Base-by-base conservation (phyloP, 2,797 vertebrate genomes). In the Microctenopoma lineatum region DNA sequence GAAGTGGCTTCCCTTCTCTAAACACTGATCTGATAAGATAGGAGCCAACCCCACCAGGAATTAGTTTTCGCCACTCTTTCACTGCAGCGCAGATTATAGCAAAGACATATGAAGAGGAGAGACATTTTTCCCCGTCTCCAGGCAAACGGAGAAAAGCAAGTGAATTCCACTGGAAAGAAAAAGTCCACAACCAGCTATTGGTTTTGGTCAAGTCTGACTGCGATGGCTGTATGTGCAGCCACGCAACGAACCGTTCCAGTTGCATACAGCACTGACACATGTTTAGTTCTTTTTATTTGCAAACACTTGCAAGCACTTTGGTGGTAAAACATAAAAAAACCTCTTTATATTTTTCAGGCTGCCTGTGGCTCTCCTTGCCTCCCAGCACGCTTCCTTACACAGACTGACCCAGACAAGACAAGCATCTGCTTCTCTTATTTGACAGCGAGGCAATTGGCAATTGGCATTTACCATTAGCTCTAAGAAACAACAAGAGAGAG, bases 11-110 rank as follows among this genome's bases (percentile, higher is more conserved):
- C 78, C 75, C 75, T 83, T 81, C 86, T 89, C 81, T 64, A 83
- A 85, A 92, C 86, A 85, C 81, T 82, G 81, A 91, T 91, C 84
- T 84, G 87, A 90, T 89, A 84, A 87, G 90, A 87, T 84, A 81
- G 79, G 64, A 81, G 79, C 54, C 21, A 84, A 73, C 63, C 80
- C 81, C 81, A 84, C 60, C 70, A 83, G 85, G 89, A 87, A 84
- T 89, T 73, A 86, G 75, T 89, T 86, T 87, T 73, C 78, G 48
- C 47, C 15, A 12, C 78, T 80, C 67, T 73, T 82, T 70, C 74
- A 59, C 66, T 63, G 41, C 16, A 2, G 51, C 70, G 79, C 38
- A 0, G 75, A 73, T 73, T 74, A 88, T 67, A 80, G 75, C 34
- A 1, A 59, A 53, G 78, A 71, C 76, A 45, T 15, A 25, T 21